Conservation (phyloP, 2,113 vertebrate species). For the Dolichotis patagonum region DNA sequence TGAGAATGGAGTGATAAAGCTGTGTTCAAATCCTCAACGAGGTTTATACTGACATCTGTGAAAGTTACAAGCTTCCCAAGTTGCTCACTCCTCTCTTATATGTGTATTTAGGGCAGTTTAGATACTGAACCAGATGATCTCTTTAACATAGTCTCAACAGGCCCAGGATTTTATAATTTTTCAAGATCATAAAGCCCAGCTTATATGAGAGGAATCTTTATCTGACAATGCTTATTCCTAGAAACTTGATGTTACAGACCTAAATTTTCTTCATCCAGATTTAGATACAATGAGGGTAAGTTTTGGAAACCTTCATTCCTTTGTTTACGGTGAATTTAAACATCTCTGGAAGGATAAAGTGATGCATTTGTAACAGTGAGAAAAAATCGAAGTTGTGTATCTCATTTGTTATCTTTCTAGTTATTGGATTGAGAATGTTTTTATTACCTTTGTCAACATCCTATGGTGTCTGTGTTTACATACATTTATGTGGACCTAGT, state of each 20-base stretch:
- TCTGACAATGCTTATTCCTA: constrained; percentile 34
- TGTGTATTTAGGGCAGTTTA: not conserved
- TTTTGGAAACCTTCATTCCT: constrained; percentile 1
- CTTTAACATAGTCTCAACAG: constrained; percentile 5
- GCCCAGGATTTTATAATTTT: not conserved
- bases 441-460: constrained; percentile 38
- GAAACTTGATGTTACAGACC: not conserved
- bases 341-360: not conserved
- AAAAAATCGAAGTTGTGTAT: constrained; percentile 25
- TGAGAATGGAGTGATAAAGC: not conserved
- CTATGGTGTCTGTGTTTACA: constrained; percentile 51
- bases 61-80: not conserved
- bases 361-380: constrained; percentile 33
- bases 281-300: constrained; percentile 22
- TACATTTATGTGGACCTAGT: constrained; percentile 34
- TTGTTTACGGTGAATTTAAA: constrained; percentile 35
- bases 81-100: not conserved
- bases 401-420: not conserved
- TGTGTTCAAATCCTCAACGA: not conserved
- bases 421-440: not conserved
- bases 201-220: constrained; percentile 3
- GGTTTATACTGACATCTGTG: not conserved
- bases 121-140: not conserved
- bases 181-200: not conserved
- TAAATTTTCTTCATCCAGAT: constrained; percentile 37